phyloP scores from a whole-genome alignment of 2,888 invertebrate species.

The Eristalis intricaria region DNA sequence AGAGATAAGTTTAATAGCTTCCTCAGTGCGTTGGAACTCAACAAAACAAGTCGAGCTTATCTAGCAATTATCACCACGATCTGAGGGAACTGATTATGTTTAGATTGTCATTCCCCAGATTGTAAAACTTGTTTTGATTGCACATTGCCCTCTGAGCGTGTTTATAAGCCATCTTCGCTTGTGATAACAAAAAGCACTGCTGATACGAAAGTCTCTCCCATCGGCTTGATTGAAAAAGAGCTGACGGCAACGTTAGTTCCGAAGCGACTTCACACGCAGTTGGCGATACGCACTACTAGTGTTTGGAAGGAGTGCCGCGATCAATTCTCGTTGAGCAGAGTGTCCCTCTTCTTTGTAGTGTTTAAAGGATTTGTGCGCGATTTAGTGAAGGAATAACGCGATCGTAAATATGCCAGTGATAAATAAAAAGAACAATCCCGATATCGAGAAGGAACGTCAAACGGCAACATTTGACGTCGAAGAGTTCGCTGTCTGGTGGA shows the following conservation, averaged over 20 bases:
- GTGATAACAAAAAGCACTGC: neutral
- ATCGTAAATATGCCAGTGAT: slow-evolving; percentile 15
- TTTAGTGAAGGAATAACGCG: neutral
- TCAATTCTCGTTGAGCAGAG: too few relatives aligned
- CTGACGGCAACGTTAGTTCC: neutral
- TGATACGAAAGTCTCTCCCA: neutral
- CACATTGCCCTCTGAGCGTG: neutral
- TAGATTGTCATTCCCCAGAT: neutral
- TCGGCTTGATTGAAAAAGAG: neutral
- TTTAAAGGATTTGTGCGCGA: neutral
- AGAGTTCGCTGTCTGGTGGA: slow-evolving; percentile 89
- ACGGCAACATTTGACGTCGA: slow-evolving; percentile 84
- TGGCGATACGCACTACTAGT: neutral
- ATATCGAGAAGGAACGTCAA: slow-evolving; percentile 76
- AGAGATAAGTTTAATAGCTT: neutral
- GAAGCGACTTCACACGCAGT: neutral
- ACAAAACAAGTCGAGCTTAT: neutral
- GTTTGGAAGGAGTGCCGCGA: neutral
- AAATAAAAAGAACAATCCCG: slow-evolving; percentile 75
- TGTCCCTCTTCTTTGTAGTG: too few relatives aligned
- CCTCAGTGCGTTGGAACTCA: neutral
- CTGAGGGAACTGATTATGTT: neutral
- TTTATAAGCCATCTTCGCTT: neutral
- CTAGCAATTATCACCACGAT: neutral
- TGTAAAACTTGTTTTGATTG: neutral